Evolutionary conservation across 2,113 vertebrate genomes (phyloP).

Genomic region (Morone chrysops): DNA sequence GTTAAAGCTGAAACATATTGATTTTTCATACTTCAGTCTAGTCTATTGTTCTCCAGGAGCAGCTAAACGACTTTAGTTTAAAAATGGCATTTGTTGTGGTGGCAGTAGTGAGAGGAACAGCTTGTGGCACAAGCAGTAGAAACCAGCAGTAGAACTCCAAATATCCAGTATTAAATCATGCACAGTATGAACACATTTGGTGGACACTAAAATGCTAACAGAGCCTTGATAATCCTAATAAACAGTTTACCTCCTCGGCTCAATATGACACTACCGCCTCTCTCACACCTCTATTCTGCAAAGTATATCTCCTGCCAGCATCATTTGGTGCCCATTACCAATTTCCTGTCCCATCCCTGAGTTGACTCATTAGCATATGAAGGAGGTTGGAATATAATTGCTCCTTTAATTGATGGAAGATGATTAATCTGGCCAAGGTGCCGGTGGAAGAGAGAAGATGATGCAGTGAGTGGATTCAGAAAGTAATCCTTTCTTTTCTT

Average conservation of each 20-base stretch:
- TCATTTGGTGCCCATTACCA: conserved; percentile 48
- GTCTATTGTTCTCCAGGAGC: conserved; percentile 55
- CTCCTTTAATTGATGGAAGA: conserved; percentile 81
- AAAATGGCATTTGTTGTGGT: conserved; percentile 43
- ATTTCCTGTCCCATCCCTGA: conserved; percentile 45
- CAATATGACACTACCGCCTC: not conserved
- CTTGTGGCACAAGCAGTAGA: conserved; percentile 1
- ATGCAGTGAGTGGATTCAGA: conserved; percentile 34
- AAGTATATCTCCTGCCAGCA: conserved; percentile 22
- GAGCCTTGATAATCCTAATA: conserved; percentile 10
- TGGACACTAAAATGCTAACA: conserved; percentile 9
- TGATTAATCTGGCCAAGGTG: conserved; percentile 77
- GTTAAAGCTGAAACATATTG: conserved; percentile 47
- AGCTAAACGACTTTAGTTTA: conserved; percentile 44
- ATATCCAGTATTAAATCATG: not conserved
- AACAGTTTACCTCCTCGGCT: conserved; percentile 12
- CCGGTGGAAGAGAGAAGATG: conserved; percentile 11
- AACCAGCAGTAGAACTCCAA: not conserved
- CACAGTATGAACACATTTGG: not conserved
- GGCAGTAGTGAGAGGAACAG: not conserved
- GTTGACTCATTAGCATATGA: conserved; percentile 80
- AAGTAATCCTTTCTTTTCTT: conserved; percentile 45
- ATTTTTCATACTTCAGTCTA: conserved; percentile 33
- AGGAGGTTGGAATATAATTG: conserved; percentile 75
- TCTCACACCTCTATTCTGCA: not conserved